These are phyloP conservation scores for Spatula versicolor DNA, from an alignment of 2,797 vertebrate species.

Conservation along the genomic window DNA sequence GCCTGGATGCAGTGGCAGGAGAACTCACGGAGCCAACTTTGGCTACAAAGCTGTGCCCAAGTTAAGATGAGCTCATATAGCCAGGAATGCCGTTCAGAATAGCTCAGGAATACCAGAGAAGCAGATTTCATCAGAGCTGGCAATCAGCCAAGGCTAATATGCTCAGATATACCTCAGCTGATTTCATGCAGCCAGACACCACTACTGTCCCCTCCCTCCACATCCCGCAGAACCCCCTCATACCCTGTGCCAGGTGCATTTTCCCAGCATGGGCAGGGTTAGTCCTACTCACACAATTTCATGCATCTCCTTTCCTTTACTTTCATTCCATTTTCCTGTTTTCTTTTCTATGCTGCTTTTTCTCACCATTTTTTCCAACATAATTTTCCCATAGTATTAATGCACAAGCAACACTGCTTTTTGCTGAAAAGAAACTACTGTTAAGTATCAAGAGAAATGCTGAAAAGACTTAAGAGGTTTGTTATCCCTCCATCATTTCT, in stretches of 20 bases:
- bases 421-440: background rate
- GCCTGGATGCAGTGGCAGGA: background rate
- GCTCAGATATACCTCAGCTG: background rate
- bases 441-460: background rate
- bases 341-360: background rate
- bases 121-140: background rate
- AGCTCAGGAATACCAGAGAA: background rate
- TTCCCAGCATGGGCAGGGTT: background rate
- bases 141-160: background rate
- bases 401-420: background rate
- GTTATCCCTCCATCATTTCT: background rate
- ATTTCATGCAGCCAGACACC: background rate
- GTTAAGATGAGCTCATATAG: background rate
- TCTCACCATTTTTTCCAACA: background rate
- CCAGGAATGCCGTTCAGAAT: background rate
- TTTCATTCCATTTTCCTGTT: slow-evolving; percentile 30
- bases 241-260: background rate
- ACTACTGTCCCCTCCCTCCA: background rate
- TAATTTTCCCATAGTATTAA: background rate
- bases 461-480: background rate
- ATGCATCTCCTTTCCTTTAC: background rate
- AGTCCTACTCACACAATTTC: background rate
- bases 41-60: background rate
- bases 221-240: background rate
- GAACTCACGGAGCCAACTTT: background rate